Evolutionary conservation across 2,888 invertebrate species (phyloP).

Genomic region (Sesia bembeciformis): DNA sequence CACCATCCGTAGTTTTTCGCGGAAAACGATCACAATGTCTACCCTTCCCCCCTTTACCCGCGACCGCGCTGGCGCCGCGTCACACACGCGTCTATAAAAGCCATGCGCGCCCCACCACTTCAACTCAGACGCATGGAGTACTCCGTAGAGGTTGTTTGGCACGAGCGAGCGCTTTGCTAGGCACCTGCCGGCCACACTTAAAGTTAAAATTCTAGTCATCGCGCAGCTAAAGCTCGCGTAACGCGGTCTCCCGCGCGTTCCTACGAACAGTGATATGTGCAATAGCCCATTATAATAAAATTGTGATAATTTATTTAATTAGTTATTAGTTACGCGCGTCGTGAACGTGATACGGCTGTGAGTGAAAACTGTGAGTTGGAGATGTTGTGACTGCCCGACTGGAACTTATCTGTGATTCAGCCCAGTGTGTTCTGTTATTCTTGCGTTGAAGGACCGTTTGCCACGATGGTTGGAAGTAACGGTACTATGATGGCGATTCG

Average conservation of each 20-base stretch:
- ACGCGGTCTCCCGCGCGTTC: constrained; percentile 70
- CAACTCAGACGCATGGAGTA: constrained; percentile 76
- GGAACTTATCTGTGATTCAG: constrained; percentile 68
- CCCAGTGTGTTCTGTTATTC: constrained; percentile 66
- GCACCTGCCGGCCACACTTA: constrained; percentile 73
- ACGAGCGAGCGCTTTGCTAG: constrained; percentile 76
- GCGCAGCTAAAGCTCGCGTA: constrained; percentile 67
- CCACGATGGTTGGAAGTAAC: constrained; percentile 88
- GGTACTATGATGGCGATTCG: constrained; percentile 91
- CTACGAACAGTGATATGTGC: constrained; percentile 74
- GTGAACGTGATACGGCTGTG: constrained; percentile 67
- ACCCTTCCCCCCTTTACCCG: constrained; percentile 19
- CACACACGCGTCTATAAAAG: constrained; percentile 63
- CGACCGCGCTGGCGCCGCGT: constrained; percentile 43
- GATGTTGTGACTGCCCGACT: constrained; percentile 72
- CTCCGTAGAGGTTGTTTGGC: constrained; percentile 76
- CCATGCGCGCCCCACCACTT: constrained; percentile 59
- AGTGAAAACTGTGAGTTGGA: constrained; percentile 64
- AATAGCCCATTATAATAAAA: constrained; percentile 62
- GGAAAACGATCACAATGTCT: constrained; percentile 64
- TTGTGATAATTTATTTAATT: constrained; percentile 73
- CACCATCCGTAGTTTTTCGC: constrained; percentile 62
- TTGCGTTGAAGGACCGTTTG: constrained; percentile 56
- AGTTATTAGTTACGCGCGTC: constrained; percentile 60
- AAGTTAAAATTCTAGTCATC: constrained; percentile 71